Evolutionary conservation across 2,113 vertebrate species (phyloP), one percentile per base, ranked within the genome.

Genomic region (Spilogale gracilis): DNA sequence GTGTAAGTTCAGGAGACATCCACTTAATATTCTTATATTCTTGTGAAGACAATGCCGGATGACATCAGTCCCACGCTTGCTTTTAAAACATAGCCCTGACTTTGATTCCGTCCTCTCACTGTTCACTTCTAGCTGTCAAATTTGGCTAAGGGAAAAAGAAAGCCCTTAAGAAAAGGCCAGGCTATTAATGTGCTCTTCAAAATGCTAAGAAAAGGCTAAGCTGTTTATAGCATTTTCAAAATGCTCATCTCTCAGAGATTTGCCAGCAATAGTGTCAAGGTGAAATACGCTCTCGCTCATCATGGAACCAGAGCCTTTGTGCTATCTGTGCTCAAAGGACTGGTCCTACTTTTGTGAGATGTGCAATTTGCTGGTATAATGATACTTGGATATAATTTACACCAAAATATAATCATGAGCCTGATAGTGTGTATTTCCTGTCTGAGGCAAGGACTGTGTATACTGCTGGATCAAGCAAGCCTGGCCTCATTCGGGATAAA

Each of bases 11-110:
- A 91, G 60, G 88, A 97, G 91, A 89, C 95, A 94, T 94, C 95
- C 97, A 97, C 97, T 97, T 98, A 98, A 98, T 98, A 98, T 98
- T 96, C 98, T 91, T 50, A 85, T 23, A 98, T 98, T 95, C 97
- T 98, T 97, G 93, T 91, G 95, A 96, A 98, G 97, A 98, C 95
- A 98, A 97, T 96, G 94, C 95, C 3, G 10, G 71, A 84, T 96
- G 97, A 96, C 97, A 98, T 96, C 88, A 94, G 79, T 69, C 94
- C 94, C 94, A 89, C 90, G 16, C 45, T 80, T 80, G 94, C 97
- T 97, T 97, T 98, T 97, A 96, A 98, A 98, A 97, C 96, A 94
- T 65, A 38, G 91, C 6, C 0, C 93, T 80, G 97, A 97, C 97
- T 98, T 97, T 95, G 97, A 98, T 96, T 94, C 85, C 85, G 89